These are phyloP conservation scores for Heliconius ethilla DNA, from an alignment of 2,888 invertebrate genomes.

Conservation along the genomic window DNA sequence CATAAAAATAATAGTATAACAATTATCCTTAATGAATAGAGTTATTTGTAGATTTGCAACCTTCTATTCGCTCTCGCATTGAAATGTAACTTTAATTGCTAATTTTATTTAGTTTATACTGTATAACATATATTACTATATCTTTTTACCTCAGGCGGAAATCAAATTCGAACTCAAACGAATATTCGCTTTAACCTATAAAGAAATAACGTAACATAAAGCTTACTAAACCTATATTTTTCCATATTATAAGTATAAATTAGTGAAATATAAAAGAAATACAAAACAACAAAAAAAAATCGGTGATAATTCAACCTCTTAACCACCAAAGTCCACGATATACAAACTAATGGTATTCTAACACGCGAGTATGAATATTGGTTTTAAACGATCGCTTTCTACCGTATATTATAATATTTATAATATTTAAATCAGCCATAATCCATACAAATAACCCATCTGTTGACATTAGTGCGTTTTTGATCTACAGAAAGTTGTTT, in stretches of 20 bases:
- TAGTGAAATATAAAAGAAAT: slow-evolving; percentile 33
- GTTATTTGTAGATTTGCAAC: slow-evolving; percentile 1
- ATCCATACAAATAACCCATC: slow-evolving; percentile 44
- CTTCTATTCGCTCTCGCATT: not conserved
- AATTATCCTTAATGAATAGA: not conserved
- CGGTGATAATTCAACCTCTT: slow-evolving; percentile 37
- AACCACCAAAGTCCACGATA: slow-evolving; percentile 36
- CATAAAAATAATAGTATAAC: not conserved
- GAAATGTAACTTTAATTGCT: not conserved
- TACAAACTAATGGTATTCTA: slow-evolving; percentile 41
- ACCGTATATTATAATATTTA: slow-evolving; percentile 42
- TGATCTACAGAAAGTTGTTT: slow-evolving; percentile 28
- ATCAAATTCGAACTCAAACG: not conserved
- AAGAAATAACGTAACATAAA: not conserved
- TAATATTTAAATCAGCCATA: slow-evolving; percentile 49
- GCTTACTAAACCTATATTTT: not conserved
- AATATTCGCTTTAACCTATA: not conserved
- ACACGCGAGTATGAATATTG: slow-evolving; percentile 45
- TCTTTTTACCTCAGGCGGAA: not conserved
- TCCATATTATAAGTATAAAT: slow-evolving; percentile 29
- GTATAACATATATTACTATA: no score
- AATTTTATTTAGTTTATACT: not conserved
- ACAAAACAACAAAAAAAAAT: slow-evolving; percentile 28
- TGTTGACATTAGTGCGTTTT: slow-evolving; percentile 43
- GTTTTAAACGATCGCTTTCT: slow-evolving; percentile 44